These are phyloP conservation scores for Cuculus canorus DNA, from an alignment of 2,797 vertebrate genomes.

Conservation along the genomic window DNA sequence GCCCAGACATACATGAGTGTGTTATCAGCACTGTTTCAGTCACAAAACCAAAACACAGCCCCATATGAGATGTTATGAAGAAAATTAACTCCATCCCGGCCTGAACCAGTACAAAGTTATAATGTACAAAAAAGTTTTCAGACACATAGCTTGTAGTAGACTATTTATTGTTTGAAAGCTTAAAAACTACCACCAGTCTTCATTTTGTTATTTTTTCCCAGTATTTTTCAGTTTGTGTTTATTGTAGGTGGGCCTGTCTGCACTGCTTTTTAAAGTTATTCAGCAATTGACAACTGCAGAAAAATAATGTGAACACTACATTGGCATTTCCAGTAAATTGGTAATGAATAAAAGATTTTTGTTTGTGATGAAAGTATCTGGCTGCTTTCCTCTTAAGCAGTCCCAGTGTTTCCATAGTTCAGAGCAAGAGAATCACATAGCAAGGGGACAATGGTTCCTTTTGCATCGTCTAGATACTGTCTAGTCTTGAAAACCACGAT, in stretches of 20 bases:
- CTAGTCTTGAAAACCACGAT: not conserved
- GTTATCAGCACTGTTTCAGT: not conserved
- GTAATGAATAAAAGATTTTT: not conserved
- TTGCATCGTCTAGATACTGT: not conserved
- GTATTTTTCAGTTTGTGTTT: not conserved
- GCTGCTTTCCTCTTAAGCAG: not conserved
- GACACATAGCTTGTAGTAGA: not conserved
- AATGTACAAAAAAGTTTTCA: not conserved
- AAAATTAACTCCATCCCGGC: not conserved
- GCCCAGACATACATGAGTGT: not conserved
- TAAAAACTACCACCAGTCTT: not conserved
- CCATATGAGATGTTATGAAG: not conserved
- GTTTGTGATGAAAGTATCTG: not conserved
- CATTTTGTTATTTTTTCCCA: not conserved
- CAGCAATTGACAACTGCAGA: not conserved
- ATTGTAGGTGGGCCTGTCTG: not conserved
- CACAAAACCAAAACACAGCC: not conserved
- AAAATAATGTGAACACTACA: not conserved
- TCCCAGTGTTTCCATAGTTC: not conserved
- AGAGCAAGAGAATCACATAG: not conserved
- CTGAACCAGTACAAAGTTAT: not conserved
- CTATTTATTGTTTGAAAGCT: not conserved
- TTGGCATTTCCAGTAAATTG: not conserved
- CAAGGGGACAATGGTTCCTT: not conserved
- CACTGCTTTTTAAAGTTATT: not conserved